phyloP scores from a whole-genome alignment of 2,888 invertebrate genomes.

The Drymonia ruficornis region DNA sequence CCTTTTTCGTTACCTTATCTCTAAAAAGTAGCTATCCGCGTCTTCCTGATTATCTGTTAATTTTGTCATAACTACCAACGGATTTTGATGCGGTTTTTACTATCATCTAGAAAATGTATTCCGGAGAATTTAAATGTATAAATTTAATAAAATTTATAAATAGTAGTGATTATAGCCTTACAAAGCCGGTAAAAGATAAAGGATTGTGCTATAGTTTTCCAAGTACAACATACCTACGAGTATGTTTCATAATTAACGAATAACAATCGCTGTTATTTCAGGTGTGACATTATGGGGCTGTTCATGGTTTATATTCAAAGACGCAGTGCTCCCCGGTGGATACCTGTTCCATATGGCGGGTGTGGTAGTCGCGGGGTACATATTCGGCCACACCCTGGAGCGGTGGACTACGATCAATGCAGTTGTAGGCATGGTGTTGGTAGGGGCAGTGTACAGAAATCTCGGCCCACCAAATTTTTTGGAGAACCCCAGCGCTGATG shows the following conservation, averaged over 20 bases:
- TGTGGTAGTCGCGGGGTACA: slow-evolving; percentile 65
- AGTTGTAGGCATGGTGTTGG: slow-evolving; percentile 75
- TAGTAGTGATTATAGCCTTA: too few species aligned
- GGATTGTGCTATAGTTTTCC: too few species aligned
- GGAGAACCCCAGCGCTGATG: slow-evolving; percentile 59
- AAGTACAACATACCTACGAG: not conserved
- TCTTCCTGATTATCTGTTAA: too few species aligned
- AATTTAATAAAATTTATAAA: too few species aligned
- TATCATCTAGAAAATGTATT: too few species aligned
- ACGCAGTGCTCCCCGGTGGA: slow-evolving; percentile 61
- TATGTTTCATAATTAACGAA: not conserved
- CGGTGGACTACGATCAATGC: slow-evolving; percentile 71
- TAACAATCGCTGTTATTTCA: slow-evolving; percentile 43
- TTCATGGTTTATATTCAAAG: slow-evolving; percentile 67
- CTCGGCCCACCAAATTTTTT: slow-evolving; percentile 64
- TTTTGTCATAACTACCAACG: too few species aligned
- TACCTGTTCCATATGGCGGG: slow-evolving; percentile 66
- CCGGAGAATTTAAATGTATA: too few species aligned
- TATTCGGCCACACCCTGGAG: slow-evolving; percentile 71
- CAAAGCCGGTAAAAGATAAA: too few species aligned
- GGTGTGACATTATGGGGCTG: slow-evolving; percentile 69
- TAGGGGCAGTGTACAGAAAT: slow-evolving; percentile 69
- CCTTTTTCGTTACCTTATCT: too few species aligned
- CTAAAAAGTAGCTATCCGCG: too few species aligned
- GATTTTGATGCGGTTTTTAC: too few species aligned